Evolutionary conservation across 1,140 invertebrate species (phyloP).

Genomic region (Elysia chlorotica): DNA sequence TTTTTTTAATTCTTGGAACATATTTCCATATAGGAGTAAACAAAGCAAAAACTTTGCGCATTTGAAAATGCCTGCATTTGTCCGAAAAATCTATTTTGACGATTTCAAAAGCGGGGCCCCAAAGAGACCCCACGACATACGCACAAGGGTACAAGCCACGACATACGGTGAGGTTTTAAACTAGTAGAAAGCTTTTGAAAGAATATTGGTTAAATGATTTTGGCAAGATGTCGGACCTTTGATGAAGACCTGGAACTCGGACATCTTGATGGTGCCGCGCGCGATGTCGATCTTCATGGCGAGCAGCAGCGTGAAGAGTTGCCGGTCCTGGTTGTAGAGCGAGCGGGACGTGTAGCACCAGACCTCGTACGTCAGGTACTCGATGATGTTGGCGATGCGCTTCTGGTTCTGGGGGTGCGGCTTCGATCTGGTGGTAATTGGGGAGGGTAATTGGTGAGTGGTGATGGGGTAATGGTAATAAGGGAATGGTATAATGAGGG

Average conservation of each 20-base stretch:
- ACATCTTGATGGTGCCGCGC: constrained; percentile 75
- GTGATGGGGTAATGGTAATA: neutral
- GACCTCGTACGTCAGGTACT: constrained; percentile 87
- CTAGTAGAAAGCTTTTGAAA: too few relatives aligned
- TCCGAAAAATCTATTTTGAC: too few relatives aligned
- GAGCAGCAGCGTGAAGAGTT: constrained; percentile 89
- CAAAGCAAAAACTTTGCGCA: too few relatives aligned
- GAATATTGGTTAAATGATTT: too few relatives aligned
- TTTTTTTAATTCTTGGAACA: too few relatives aligned
- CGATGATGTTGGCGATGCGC: constrained; percentile 86
- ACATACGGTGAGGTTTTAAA: too few relatives aligned
- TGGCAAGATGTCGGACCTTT: constrained; percentile 81
- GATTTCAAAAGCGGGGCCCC: too few relatives aligned
- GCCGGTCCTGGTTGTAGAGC: constrained; percentile 91
- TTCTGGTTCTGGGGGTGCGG: constrained; percentile 74
- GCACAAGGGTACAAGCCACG: too few relatives aligned
- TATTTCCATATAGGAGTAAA: too few relatives aligned
- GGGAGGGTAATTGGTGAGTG: neutral
- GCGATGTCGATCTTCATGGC: constrained; percentile 91
- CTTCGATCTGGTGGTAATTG: constrained; percentile 40
- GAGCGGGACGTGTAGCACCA: constrained; percentile 90
- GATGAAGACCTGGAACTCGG: constrained; percentile 93
- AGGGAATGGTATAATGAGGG: neutral
- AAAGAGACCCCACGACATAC: too few relatives aligned
- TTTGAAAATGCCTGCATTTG: too few relatives aligned